phyloP scores from a whole-genome alignment of 2,113 vertebrate genomes.

The Forbesichthys papilliferus region DNA sequence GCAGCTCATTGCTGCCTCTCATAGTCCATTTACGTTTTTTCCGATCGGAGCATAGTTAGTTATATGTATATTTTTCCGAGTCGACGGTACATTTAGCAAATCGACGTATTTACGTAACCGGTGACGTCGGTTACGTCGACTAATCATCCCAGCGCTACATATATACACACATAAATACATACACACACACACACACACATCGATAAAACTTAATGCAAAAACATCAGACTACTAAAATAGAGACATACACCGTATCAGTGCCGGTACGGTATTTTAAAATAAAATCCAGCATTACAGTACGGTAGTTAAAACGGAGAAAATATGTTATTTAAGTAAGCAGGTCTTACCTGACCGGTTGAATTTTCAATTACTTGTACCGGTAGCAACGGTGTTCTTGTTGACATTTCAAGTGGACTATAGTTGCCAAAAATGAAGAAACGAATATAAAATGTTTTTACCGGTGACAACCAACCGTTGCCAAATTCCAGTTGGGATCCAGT shows the following conservation, averaged over 20 bases:
- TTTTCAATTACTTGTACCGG: slow-evolving; percentile 79
- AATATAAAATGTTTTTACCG: slow-evolving; percentile 54
- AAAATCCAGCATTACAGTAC: not conserved
- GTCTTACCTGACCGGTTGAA: slow-evolving; percentile 76
- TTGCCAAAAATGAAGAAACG: slow-evolving; percentile 42
- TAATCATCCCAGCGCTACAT: too few species aligned
- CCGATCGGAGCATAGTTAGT: too few species aligned
- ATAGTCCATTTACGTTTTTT: too few species aligned
- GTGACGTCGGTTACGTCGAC: too few species aligned
- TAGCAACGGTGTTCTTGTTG: slow-evolving; percentile 68
- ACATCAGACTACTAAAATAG: not conserved
- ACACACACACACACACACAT: too few species aligned
- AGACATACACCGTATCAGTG: slow-evolving; percentile 2
- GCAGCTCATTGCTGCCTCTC: too few species aligned
- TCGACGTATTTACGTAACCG: too few species aligned
- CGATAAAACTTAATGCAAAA: too few species aligned
- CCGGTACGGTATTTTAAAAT: not conserved
- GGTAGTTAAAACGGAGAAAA: too few species aligned
- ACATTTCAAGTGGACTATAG: slow-evolving; percentile 68
- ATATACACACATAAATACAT: too few species aligned
- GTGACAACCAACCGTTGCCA: slow-evolving; percentile 10
- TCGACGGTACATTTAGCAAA: too few species aligned
- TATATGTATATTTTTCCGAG: too few species aligned
- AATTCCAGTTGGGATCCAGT: slow-evolving; percentile 54
- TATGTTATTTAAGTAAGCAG: not conserved